phyloP scores from a whole-genome alignment of 1,140 invertebrate species.

The Hyles euphorbiae region DNA sequence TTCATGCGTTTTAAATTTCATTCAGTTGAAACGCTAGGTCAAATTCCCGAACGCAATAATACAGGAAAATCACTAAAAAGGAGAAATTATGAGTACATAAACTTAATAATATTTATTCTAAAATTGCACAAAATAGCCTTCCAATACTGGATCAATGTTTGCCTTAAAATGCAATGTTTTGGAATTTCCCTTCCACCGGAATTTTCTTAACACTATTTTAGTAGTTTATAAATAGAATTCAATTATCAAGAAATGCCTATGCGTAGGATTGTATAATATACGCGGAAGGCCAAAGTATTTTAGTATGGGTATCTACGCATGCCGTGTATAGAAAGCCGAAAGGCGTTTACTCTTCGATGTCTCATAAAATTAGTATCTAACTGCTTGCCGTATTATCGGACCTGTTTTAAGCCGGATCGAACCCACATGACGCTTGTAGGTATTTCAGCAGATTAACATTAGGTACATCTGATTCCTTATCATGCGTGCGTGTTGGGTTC shows the following conservation, averaged over 20 bases:
- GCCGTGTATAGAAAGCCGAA: constrained; percentile 33
- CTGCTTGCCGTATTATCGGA: constrained; percentile 55
- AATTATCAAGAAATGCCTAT: neutral
- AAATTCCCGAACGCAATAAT: no score
- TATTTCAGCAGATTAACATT: constrained; percentile 48
- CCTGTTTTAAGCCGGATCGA: constrained; percentile 45
- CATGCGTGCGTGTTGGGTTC: constrained; percentile 20
- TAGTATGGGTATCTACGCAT: constrained; percentile 28
- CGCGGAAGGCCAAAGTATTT: constrained; percentile 40
- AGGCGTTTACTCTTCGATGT: constrained; percentile 48
- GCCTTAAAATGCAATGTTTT: no score
- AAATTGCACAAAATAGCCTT: no score
- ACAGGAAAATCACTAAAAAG: no score
- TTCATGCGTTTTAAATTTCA: no score
- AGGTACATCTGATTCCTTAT: constrained; percentile 49
- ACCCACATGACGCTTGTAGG: constrained; percentile 44
- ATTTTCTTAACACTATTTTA: no score
- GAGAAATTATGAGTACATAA: no score
- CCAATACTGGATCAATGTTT: no score
- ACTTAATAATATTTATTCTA: no score
- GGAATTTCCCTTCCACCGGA: no score
- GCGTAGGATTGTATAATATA: constrained; percentile 13
- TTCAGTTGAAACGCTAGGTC: no score
- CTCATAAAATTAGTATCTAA: constrained; percentile 70
- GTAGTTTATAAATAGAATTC: no score